phyloP scores from a whole-genome alignment of 2,797 vertebrate genomes.

The Oreortyx pictus region DNA sequence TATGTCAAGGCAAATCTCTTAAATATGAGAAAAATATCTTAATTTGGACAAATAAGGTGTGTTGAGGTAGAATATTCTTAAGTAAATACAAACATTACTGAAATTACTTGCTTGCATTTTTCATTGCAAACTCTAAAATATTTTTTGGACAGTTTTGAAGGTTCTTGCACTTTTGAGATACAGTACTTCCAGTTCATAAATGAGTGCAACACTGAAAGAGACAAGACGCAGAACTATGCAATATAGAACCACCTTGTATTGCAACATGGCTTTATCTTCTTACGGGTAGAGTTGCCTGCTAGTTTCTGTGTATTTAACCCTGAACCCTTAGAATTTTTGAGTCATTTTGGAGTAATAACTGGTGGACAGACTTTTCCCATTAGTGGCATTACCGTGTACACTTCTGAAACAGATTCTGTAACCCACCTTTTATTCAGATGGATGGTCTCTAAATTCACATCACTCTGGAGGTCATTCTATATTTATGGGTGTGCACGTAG shows the following conservation, averaged over 20 bases:
- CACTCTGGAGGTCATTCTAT: background rate
- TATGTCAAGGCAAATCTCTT: background rate
- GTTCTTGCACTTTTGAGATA: background rate
- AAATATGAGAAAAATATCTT: background rate
- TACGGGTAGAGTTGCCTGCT: background rate
- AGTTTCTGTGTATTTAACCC: background rate
- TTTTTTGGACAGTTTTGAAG: background rate
- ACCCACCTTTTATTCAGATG: background rate
- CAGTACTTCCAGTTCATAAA: background rate
- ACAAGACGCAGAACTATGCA: background rate
- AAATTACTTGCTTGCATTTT: background rate
- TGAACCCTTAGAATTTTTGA: background rate
- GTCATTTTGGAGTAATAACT: background rate
- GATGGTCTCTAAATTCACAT: background rate
- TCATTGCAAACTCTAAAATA: background rate
- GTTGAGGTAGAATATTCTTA: background rate
- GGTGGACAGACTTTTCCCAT: background rate
- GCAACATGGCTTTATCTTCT: background rate
- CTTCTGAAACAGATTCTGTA: background rate
- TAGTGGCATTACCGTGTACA: background rate
- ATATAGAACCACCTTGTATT: background rate
- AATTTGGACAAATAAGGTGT: background rate
- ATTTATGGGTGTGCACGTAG: too few species aligned
- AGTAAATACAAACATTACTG: background rate
- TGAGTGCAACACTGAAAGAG: background rate